phyloP scores from a whole-genome alignment of 1,140 invertebrate genomes.

The Sesamia nonagrioides region DNA sequence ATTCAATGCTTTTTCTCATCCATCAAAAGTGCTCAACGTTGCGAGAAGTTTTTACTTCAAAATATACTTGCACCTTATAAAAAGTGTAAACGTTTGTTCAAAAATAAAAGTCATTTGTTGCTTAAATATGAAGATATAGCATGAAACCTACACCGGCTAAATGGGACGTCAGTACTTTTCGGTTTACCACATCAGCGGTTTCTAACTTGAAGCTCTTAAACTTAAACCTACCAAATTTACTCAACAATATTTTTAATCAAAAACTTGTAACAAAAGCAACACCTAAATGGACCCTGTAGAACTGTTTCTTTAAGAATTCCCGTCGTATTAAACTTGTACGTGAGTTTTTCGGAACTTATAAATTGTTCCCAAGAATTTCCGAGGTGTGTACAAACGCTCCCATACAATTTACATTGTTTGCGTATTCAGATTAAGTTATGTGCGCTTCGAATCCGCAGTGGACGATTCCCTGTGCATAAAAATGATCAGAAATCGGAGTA shows the following conservation, averaged over 20 bases:
- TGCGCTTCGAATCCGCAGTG: not conserved
- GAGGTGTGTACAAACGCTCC: conserved; percentile 17
- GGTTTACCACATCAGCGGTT: too few species aligned
- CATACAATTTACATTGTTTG: conserved; percentile 2
- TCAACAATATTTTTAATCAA: conserved; percentile 43
- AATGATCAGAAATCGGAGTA: too few species aligned
- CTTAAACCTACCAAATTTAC: not conserved
- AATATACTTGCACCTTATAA: too few species aligned
- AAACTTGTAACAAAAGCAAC: conserved; percentile 33
- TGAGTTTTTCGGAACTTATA: conserved; percentile 45
- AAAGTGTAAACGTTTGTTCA: too few species aligned
- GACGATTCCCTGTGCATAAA: not conserved
- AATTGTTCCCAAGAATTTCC: conserved; percentile 39
- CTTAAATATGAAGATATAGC: too few species aligned
- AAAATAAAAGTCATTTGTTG: too few species aligned
- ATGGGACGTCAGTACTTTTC: not conserved
- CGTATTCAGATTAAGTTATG: not conserved
- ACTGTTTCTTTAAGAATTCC: conserved; percentile 32
- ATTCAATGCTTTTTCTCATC: too few species aligned
- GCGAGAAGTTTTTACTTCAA: too few species aligned
- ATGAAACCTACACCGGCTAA: too few species aligned
- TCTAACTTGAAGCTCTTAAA: not conserved
- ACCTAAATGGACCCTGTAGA: conserved; percentile 17
- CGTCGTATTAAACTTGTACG: conserved; percentile 44
- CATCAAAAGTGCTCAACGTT: too few species aligned